Base-by-base conservation (phyloP, 2,888 invertebrate genomes). In the Rutpela maculata region DNA sequence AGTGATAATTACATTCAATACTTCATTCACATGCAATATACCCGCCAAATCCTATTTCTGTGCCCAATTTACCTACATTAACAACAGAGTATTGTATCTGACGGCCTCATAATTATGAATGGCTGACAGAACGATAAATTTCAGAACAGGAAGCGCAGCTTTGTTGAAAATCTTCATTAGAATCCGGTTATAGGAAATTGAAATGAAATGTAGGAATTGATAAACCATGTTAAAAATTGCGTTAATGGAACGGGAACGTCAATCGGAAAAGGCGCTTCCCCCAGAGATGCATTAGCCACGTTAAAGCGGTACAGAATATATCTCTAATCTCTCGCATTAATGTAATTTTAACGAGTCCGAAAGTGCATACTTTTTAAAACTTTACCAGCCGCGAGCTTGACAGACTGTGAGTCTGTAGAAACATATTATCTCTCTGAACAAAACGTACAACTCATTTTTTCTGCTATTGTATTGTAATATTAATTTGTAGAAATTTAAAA, bases 171-270 rank as follows among this genome's bases (percentile, higher is more conserved):
- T 62, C 62, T 55, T 55, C 26, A 83, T 74, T 80, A 81, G 79
- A 80, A 80, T 81, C 83, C 84, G 86, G 85, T 80, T 82, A 84
- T 85, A 50, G 85, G 87, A 87, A 87, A 87, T 86, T 85, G 85
- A 86, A 83, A 84, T 82, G 85, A 84, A 86, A 85, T 85, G 85
- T 84, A 86, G 86, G 86, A 87, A 88, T 88, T 88, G 88, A 88
- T 87, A 88, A 88, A 88, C 84, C 87, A 84, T 87, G 88, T 88
- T 88, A 88, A 88, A 88, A 88, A 87, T 87, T 87, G 86, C 86
- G 84, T 86, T 88, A 88, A 88, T 87, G 87, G 87, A 87, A 85
- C 83, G 84, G 76, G 77, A 78, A 80, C 85, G 86, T 85, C 86
- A 85, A 86, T 85, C 86, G 85, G 85, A 86, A 84, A 81, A 83